Conservation (phyloP, 2,888 invertebrate species). For the Iphiclides podalirius region DNA sequence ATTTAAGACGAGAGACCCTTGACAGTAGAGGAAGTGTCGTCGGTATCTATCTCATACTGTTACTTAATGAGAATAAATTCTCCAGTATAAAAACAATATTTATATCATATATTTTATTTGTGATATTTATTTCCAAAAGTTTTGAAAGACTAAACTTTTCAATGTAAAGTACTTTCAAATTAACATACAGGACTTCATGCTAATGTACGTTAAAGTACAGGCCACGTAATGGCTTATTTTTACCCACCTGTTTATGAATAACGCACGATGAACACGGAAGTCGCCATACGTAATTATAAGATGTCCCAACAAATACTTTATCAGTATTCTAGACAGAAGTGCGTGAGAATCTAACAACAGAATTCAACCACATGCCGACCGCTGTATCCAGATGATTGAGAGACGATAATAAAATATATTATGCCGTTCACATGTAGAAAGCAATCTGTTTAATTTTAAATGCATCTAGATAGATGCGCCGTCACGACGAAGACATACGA, state of each 20-base stretch:
- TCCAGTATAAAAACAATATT: no score
- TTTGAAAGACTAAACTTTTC: no score
- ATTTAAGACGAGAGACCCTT: no score
- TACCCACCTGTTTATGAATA: no score
- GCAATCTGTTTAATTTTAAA: conserved; percentile 10
- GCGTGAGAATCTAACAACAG: conserved; percentile 25
- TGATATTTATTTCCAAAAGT: background rate
- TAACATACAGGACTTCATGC: no score
- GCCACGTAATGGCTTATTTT: no score
- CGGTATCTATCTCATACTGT: no score
- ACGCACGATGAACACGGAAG: background rate
- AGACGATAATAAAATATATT: conserved; percentile 32
- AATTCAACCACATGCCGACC: conserved; percentile 27
- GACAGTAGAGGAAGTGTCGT: no score
- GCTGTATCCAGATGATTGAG: conserved; percentile 22
- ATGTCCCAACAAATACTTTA: background rate
- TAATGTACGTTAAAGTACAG: no score
- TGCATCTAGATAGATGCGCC: conserved; percentile 9
- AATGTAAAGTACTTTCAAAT: no score
- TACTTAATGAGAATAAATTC: no score
- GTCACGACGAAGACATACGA: background rate
- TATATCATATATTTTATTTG: background rate
- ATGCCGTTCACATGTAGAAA: conserved; percentile 26
- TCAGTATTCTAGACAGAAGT: conserved; percentile 18
- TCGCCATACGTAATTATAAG: conserved; percentile 1